Evolutionary conservation across 2,113 vertebrate genomes (phyloP).

Genomic region (Heterochromis multidens): DNA sequence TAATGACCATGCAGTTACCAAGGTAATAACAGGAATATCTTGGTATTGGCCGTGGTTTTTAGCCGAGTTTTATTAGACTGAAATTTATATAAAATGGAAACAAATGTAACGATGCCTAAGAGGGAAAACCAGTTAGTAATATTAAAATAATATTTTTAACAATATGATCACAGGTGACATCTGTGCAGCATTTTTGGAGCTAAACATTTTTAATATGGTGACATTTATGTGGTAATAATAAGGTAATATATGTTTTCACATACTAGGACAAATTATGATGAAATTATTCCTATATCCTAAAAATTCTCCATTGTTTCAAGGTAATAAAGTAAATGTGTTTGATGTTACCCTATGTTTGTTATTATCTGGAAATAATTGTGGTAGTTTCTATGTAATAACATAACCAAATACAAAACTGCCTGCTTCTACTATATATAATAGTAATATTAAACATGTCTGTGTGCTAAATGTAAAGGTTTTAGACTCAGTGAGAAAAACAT

Average conservation of each 20-base stretch:
- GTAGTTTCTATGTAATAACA: no score
- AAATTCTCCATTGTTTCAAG: not conserved
- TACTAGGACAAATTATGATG: not conserved
- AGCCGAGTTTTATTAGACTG: accelerated
- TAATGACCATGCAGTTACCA: accelerated
- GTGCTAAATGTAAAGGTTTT: not conserved
- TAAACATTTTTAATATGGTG: not conserved
- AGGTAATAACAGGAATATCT: not conserved
- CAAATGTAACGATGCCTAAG: not conserved
- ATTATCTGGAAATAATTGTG: not conserved
- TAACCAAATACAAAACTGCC: no score
- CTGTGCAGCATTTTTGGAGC: not conserved
- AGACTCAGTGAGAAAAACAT: no score
- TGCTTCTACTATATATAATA: not conserved
- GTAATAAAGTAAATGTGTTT: not conserved
- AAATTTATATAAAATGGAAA: not conserved
- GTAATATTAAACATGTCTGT: not conserved
- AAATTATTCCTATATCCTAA: not conserved
- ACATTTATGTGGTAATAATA: not conserved
- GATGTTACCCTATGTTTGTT: no score
- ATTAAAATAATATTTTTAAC: not conserved
- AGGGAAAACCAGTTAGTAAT: no score
- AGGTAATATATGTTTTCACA: not conserved
- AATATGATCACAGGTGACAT: accelerated
- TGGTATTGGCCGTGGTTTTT: not conserved